phyloP scores from a whole-genome alignment of 64 coral and sea anemone genomes.

The Montipora cactus region DNA sequence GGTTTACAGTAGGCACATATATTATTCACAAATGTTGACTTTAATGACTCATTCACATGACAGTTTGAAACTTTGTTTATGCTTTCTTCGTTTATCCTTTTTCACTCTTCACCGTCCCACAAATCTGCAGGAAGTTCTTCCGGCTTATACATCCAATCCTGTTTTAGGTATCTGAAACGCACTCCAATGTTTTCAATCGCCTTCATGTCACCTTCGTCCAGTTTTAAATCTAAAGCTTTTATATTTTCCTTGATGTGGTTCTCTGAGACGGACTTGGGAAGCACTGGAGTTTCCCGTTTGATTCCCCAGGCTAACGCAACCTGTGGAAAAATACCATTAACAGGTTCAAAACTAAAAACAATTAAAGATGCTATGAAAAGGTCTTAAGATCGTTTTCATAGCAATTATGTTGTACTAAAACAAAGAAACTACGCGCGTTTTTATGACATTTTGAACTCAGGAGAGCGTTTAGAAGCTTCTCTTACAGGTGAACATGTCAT shows the following conservation, averaged over 20 bases:
- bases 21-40: no score
- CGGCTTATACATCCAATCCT: conserved; percentile 23
- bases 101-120: conserved; percentile 73
- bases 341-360: no score
- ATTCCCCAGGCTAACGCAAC: conserved; percentile 66
- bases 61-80: no score
- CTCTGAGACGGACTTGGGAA: conserved; percentile 67
- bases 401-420: no score
- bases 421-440: no score
- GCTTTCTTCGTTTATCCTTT: not conserved
- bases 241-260: conserved; percentile 71
- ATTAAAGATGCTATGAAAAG: no score
- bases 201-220: conserved; percentile 69
- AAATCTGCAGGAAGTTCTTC: conserved; percentile 21
- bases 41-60: no score
- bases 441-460: no score
- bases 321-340: not conserved
- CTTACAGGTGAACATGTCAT: no score
- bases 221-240: conserved; percentile 32
- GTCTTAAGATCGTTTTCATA: no score
- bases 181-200: conserved; percentile 50
- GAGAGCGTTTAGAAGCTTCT: no score
- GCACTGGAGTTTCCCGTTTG: conserved; percentile 53
- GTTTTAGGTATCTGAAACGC: conserved; percentile 37
- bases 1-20: no score